Conservation (phyloP, 2,888 invertebrate genomes). For the Seladonia tumulorum region DNA sequence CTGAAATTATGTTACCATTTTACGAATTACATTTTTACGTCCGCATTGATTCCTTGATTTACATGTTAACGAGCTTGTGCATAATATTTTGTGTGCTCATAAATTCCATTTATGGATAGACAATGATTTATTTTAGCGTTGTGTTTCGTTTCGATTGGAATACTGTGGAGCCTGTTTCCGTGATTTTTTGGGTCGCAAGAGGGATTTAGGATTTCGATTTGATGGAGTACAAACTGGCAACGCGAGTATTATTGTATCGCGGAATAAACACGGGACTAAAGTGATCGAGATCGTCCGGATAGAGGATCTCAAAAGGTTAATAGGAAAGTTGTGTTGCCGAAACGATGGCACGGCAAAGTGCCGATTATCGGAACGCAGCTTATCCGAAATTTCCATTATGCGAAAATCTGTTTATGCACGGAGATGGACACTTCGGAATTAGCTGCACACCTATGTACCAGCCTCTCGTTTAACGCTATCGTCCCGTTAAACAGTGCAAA, state of each 20-base stretch:
- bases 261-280: conserved; percentile 11
- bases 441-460: conserved; percentile 22
- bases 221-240: background rate
- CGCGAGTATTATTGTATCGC: conserved; percentile 2
- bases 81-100: background rate
- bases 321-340: conserved; percentile 44
- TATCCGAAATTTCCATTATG: conserved; percentile 59
- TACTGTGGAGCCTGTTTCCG: background rate
- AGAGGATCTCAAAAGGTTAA: conserved; percentile 27
- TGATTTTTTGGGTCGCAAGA: background rate
- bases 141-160: background rate
- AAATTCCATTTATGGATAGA: background rate
- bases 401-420: conserved; percentile 47
- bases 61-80: too few relatives aligned
- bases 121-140: background rate
- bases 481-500: background rate
- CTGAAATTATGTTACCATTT: background rate
- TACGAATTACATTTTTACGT: too few relatives aligned
- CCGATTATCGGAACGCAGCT: conserved; percentile 51
- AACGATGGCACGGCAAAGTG: conserved; percentile 15
- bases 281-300: background rate
- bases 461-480: conserved; percentile 1
- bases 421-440: conserved; percentile 30
- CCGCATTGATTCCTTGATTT: too few relatives aligned
- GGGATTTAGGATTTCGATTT: background rate